Evolutionary conservation across 2,888 invertebrate species (phyloP).

Genomic region (Oasisia sp.): DNA sequence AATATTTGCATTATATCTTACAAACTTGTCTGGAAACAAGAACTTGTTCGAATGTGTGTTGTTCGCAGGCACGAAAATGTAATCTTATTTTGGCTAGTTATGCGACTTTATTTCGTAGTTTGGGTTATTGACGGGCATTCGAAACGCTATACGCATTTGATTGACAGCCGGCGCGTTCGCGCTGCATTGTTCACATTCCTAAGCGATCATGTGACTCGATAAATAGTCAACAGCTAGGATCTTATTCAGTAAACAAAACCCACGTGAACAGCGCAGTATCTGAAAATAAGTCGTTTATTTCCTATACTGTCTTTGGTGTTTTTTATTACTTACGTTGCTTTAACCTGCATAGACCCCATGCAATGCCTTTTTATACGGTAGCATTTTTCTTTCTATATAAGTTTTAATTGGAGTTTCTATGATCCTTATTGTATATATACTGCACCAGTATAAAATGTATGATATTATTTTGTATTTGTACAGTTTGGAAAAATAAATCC

Average conservation of each 20-base stretch:
- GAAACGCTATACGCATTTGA: constrained; percentile 17
- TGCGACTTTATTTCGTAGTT: not conserved
- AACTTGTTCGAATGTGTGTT: not conserved
- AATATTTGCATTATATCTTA: not conserved
- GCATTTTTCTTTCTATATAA: not conserved
- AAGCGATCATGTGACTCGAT: constrained; percentile 22
- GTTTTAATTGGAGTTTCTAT: not conserved
- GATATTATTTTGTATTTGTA: too few relatives aligned
- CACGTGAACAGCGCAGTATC: not conserved
- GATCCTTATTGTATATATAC: too few relatives aligned
- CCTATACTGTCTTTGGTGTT: not conserved
- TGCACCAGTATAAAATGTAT: too few relatives aligned
- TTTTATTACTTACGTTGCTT: not conserved
- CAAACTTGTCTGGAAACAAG: not conserved
- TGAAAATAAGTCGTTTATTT: not conserved
- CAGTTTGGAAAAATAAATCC: too few relatives aligned
- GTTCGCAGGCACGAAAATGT: not conserved
- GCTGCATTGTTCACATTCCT: constrained; percentile 26
- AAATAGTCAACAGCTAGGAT: constrained; percentile 6
- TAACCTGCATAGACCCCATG: not conserved
- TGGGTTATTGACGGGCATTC: not conserved
- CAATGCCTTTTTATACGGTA: not conserved
- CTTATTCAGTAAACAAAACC: constrained; percentile 14
- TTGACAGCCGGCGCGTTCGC: constrained; percentile 26
- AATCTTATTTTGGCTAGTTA: not conserved